Base-by-base conservation (phyloP, 2,113 vertebrate species). In the Myxocyprinus asiaticus region DNA sequence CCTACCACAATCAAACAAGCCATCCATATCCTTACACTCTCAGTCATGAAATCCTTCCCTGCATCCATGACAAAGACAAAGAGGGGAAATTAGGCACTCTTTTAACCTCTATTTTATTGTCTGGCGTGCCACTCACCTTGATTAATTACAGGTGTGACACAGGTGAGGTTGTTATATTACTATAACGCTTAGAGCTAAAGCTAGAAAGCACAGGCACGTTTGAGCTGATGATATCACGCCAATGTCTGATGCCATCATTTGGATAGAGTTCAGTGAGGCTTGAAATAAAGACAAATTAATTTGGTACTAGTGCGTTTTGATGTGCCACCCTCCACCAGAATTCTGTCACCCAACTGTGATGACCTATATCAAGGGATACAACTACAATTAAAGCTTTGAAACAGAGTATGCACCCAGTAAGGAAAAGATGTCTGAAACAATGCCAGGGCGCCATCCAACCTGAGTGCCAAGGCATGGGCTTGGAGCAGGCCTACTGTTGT, bases 1-100 rank as follows among this genome's bases (percentile, higher is more conserved):
- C 70, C 47, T 82, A 84, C 82, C 85, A 56, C 70, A 74, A 85
- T 86, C 80, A 87, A 89, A 86, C 76, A 68, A 82, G 70, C 68
- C 81, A 62, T 84, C 82, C 70, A 69, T 77, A 85, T 77, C 84
- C 80, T 67, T 86, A 84, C 81, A 81, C 84, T 72, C 83, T 81
- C 82, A 63, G 66, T 77, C 79, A 81, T 79, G 12, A 81, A 72
- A 81, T 56, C 76, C 68, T 51, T 64, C 77, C 76, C 47, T 44
- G 59, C 44, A 43, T 47, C 45, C 7, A 48, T 63, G 62, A 77
- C 67, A 73, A 42, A 72, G 73, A 77, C 73, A 61, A 65, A 70
- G 74, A 75, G 79, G 80, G 43, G 58, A 68, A 81, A 80, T 77
- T 55, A 82, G 59, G 67, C 67, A 73, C 77, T 68, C 68, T 77